These are phyloP conservation scores for Choreutis nemorana DNA, from an alignment of 2,888 invertebrate species.

Conservation along the genomic window DNA sequence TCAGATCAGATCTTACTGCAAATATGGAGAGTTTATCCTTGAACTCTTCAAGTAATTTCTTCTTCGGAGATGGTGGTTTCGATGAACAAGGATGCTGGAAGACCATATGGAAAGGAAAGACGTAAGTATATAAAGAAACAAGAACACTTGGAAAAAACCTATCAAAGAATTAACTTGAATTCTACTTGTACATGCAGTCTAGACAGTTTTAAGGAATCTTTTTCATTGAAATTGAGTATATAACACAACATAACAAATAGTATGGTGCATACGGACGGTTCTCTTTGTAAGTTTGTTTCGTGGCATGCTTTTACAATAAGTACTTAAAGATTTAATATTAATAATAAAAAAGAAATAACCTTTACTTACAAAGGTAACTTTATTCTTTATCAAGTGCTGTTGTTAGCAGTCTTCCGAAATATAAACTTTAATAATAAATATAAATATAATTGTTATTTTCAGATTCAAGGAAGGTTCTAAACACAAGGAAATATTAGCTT, in stretches of 20 bases:
- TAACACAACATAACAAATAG: too few relatives aligned
- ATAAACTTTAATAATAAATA: not conserved
- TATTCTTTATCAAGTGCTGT: too few relatives aligned
- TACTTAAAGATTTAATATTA: too few relatives aligned
- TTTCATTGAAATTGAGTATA: too few relatives aligned
- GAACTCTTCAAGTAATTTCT: conserved; percentile 23
- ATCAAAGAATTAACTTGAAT: too few relatives aligned
- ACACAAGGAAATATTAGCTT: conserved; percentile 47
- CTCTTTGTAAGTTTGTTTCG: too few relatives aligned
- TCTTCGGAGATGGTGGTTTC: conserved; percentile 31
- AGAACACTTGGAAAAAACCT: not conserved
- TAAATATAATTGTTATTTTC: conserved; percentile 5
- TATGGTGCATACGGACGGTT: too few relatives aligned
- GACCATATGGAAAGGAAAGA: conserved; percentile 46
- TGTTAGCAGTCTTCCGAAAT: not conserved
- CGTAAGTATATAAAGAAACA: conserved; percentile 24
- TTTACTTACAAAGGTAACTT: too few relatives aligned
- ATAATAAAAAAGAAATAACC: too few relatives aligned
- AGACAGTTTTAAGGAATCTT: too few relatives aligned
- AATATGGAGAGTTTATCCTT: conserved; percentile 13
- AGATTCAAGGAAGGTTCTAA: conserved; percentile 51
- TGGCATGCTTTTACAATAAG: too few relatives aligned
- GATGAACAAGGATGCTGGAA: conserved; percentile 42
- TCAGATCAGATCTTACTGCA: conserved; percentile 14
- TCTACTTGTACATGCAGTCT: too few relatives aligned